A percentile compares a stretch with the other conserved stretches of the same genome.
Conservation (phyloP, 2,113 vertebrate genomes). For the Panthera uncia region DNA sequence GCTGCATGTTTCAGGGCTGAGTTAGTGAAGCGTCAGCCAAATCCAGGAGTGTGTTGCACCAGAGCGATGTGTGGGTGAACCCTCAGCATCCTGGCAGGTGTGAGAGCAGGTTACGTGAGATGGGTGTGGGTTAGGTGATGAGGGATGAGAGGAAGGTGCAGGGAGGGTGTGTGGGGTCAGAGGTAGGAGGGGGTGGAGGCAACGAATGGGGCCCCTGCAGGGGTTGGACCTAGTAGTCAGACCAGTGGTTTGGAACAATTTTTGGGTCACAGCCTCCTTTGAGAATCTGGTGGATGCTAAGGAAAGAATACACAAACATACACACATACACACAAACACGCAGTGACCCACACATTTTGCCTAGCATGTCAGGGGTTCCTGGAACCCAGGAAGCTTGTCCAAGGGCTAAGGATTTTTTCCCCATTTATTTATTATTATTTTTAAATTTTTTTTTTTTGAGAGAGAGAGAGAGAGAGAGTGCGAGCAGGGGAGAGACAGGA, state of each 20-base stretch:
- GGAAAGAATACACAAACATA: background rate
- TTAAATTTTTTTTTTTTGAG: too few relatives aligned
- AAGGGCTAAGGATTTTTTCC: background rate
- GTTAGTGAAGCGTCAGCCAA: conserved; percentile 14
- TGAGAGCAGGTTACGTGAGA: conserved; percentile 64
- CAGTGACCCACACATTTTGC: background rate
- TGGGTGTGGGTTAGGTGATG: conserved; percentile 52
- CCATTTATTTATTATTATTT: too few relatives aligned
- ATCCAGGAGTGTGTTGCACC: conserved; percentile 57
- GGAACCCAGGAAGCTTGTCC: background rate
- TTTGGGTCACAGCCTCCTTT: conserved; percentile 11
- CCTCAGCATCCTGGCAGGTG: conserved; percentile 25
- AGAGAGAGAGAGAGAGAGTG: too few relatives aligned
- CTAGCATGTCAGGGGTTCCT: background rate
- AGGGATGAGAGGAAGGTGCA: conserved; percentile 42
- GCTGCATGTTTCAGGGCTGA: conserved; percentile 49
- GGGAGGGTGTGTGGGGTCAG: conserved; percentile 34
- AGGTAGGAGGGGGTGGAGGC: conserved; percentile 43
- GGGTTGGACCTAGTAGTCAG: background rate
- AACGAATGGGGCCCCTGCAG: background rate
- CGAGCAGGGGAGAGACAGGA: too few relatives aligned
- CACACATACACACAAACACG: background rate
- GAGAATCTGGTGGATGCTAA: conserved; percentile 1
- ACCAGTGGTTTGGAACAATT: conserved; percentile 31
- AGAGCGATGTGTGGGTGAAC: conserved; percentile 67